Evolutionary conservation across 2,888 invertebrate species (phyloP).

Genomic region (Amphimallon solstitiale): DNA sequence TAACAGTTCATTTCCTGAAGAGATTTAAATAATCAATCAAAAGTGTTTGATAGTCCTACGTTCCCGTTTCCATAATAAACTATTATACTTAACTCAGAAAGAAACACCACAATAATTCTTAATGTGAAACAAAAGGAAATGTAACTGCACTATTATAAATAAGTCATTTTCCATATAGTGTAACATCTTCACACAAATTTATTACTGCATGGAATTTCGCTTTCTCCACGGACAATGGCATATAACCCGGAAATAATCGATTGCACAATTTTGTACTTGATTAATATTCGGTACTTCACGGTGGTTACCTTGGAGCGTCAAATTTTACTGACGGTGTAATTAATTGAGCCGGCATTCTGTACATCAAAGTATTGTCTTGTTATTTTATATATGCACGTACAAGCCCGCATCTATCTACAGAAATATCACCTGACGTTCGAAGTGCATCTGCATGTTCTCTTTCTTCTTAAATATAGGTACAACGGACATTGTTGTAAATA

Average conservation of each 20-base stretch:
- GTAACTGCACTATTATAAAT: no score
- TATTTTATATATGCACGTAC: constrained; percentile 20
- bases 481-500: not conserved
- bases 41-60: no score
- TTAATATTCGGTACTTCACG: constrained; percentile 37
- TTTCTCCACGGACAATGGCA: constrained; percentile 28
- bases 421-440: constrained; percentile 28
- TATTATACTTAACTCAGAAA: no score
- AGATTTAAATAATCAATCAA: no score
- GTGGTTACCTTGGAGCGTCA: constrained; percentile 39
- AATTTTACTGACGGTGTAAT: constrained; percentile 38
- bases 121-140: no score
- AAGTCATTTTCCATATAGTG: constrained; percentile 14
- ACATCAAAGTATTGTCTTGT: constrained; percentile 14
- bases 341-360: constrained; percentile 35
- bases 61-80: no score
- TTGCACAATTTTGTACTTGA: constrained; percentile 38
- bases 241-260: constrained; percentile 26
- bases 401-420: constrained; percentile 31
- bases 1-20: no score
- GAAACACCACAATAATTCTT: no score
- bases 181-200: constrained; percentile 16
- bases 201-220: constrained; percentile 19
- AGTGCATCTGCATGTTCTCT: constrained; percentile 29
- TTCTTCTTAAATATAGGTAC: constrained; percentile 7